Evolutionary conservation across 2,113 vertebrate genomes (phyloP).

Genomic region (Lichenostomus cassidix): DNA sequence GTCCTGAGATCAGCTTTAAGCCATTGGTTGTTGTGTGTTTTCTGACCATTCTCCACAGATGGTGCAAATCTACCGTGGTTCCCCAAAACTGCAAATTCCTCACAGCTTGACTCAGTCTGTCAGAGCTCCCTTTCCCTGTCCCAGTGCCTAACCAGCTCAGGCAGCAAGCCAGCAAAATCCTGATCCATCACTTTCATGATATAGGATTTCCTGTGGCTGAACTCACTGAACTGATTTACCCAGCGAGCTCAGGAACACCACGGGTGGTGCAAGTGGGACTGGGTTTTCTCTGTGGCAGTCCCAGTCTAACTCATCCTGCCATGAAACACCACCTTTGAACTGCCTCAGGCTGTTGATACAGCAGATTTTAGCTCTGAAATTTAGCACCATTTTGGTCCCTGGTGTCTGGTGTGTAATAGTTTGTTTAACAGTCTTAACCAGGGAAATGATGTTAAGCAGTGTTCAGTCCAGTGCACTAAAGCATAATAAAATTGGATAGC

Average conservation of each 20-base stretch:
- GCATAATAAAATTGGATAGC: not conserved
- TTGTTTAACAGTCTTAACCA: not conserved
- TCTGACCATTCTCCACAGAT: not conserved
- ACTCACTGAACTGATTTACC: not conserved
- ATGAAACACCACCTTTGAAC: not conserved
- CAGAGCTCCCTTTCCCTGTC: not conserved
- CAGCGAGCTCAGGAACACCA: accelerated
- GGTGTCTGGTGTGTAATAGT: not conserved
- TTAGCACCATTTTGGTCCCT: not conserved
- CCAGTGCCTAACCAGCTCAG: accelerated
- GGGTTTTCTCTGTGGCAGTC: not conserved
- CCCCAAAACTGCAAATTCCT: accelerated
- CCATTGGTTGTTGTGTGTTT: accelerated
- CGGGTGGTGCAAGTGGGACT: not conserved
- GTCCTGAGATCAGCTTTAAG: not conserved
- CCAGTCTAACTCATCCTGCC: not conserved
- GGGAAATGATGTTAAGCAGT: not conserved
- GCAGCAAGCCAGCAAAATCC: not conserved
- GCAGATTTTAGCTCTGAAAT: not conserved
- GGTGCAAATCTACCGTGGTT: accelerated
- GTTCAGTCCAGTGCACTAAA: not conserved
- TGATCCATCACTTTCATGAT: not conserved
- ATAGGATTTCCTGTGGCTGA: not conserved
- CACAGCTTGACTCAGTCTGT: not conserved
- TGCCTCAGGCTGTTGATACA: not conserved